phyloP scores from a whole-genome alignment of 2,113 vertebrate genomes.

The Erpornis zantholeuca region DNA sequence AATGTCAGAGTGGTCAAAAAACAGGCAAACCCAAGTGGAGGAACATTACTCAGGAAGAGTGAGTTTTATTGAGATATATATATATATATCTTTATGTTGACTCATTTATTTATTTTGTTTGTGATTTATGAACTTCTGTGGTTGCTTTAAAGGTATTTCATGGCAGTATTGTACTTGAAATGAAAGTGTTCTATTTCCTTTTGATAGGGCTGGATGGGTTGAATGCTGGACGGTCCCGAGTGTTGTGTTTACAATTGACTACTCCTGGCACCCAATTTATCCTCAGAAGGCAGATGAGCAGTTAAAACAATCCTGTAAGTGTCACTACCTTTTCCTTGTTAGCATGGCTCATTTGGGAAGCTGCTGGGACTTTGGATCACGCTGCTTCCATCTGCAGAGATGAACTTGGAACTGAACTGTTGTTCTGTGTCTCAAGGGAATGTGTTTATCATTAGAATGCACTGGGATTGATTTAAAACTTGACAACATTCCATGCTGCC shows the following conservation, averaged over 20 bases:
- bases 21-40: constrained; percentile 86
- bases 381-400: background rate
- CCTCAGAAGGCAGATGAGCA: constrained; percentile 95
- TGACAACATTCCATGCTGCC: background rate
- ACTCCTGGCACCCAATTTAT: constrained; percentile 98
- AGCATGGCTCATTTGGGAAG: background rate
- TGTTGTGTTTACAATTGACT: constrained; percentile 92
- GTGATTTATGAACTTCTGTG: background rate
- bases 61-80: constrained; percentile 49
- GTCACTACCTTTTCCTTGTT: background rate
- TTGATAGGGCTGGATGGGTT: constrained; percentile 89
- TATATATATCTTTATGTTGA: background rate
- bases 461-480: background rate
- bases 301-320: constrained; percentile 93
- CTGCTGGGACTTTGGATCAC: background rate
- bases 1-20: constrained; percentile 84
- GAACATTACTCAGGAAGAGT: constrained; percentile 94
- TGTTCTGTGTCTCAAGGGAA: background rate
- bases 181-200: background rate
- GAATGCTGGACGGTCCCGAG: constrained; percentile 98
- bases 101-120: background rate
- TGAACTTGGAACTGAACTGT: background rate
- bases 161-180: background rate
- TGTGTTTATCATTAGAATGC: background rate
- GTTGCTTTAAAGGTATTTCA: background rate